Conservation (phyloP, 2,113 vertebrate genomes). For the Meleagris gallopavo region DNA sequence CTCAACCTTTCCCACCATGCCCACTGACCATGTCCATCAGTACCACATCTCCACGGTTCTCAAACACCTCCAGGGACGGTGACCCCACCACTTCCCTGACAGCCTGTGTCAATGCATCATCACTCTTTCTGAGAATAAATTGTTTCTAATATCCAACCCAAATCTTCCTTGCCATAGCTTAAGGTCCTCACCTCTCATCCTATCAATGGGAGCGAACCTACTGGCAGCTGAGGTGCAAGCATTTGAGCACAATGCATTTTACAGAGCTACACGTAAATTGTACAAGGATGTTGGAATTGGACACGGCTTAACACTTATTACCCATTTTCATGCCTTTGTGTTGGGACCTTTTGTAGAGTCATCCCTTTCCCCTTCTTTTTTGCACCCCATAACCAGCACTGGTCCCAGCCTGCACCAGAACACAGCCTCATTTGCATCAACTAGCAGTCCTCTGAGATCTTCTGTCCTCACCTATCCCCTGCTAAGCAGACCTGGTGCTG, state of each 20-base stretch:
- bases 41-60: no score
- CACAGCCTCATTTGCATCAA: not conserved
- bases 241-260: not conserved
- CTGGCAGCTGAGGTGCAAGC: not conserved
- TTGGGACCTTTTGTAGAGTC: accelerated
- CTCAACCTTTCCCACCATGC: no score
- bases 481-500: accelerated
- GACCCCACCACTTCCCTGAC: no score
- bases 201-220: accelerated
- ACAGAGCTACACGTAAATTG: not conserved
- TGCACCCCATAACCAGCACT: accelerated
- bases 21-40: no score
- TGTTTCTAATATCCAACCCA: no score
- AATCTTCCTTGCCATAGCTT: no score
- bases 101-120: no score
- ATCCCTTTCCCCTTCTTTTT: accelerated
- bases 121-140: no score
- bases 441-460: not conserved
- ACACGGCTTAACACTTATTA: not conserved
- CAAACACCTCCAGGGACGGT: no score
- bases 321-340: accelerated
- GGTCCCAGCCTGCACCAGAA: not conserved
- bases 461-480: not conserved
- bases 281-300: not conserved
- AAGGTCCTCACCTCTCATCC: no score